Evolutionary conservation across 2,888 invertebrate species (phyloP).

Genomic region (Andricus quercusramuli): DNA sequence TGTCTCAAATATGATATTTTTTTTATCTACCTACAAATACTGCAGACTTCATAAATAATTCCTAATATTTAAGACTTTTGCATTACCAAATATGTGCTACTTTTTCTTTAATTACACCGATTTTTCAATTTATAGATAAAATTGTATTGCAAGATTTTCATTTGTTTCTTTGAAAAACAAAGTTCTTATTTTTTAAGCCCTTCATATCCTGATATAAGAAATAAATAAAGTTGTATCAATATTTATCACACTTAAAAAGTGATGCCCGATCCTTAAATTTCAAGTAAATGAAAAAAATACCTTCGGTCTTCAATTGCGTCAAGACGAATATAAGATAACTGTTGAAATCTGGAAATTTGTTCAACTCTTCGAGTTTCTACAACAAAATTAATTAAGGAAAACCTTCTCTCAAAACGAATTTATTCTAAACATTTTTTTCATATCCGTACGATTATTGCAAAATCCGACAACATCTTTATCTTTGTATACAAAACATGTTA

Average conservation of each 20-base stretch:
- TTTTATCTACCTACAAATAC: neutral
- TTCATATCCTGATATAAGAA: neutral
- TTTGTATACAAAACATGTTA: neutral
- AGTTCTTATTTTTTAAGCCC: neutral
- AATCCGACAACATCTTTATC: neutral
- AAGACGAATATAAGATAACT: slow-evolving; percentile 99
- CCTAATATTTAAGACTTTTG: neutral
- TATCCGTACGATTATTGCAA: neutral
- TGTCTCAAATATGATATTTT: too few relatives aligned
- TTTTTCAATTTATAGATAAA: neutral
- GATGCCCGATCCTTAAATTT: slow-evolving; percentile 44
- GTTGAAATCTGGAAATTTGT: slow-evolving; percentile 98
- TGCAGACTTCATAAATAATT: too few relatives aligned
- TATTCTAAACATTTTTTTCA: neutral
- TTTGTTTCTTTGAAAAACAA: neutral
- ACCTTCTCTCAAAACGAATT: slow-evolving; percentile 38
- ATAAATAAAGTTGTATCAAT: neutral
- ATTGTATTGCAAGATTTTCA: too few relatives aligned
- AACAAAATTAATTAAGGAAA: slow-evolving; percentile 80
- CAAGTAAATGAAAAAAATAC: slow-evolving; percentile 72
- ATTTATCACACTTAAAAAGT: neutral
- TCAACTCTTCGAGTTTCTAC: slow-evolving; percentile 98
- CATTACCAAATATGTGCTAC: neutral
- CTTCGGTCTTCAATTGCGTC: slow-evolving; percentile 94
- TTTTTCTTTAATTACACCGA: neutral